Evolutionary conservation across 2,888 invertebrate species (phyloP), one percentile per base, ranked within the genome.

Genomic region (Imbricaverruca yamaguchii): DNA sequence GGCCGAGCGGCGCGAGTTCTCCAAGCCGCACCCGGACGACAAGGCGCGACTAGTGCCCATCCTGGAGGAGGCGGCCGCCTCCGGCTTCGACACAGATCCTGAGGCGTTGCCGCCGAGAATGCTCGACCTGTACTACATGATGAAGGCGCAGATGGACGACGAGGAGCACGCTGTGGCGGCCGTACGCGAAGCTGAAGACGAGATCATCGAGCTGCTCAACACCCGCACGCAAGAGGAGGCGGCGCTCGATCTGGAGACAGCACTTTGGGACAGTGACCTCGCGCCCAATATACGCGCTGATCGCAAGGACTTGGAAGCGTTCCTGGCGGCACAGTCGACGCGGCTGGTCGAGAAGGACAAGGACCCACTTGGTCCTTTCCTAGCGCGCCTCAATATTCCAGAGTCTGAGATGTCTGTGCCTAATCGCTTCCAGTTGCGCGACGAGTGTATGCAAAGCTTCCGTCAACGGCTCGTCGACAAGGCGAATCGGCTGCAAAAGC

Each of bases 11-110:
- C 89, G 92, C 69, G 89, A 88, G 80, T 94, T 91, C 84, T 88
- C 89, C 4, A 93, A 93, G 85, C 93, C 94, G 0, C 90, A 91
- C 10, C 87, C 91, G 81, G 90, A 92, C 0, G 93, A 94, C 85
- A 91, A 92, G 84, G 93, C 92, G 0, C 91, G 92, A 10, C 90
- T 78, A 57, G 78, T 90, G 84, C 88, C 93, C 15, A 86, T 89
- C 67, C 93, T 91, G 84, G 89, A 91, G 85, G 91, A 91, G 0
- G 89, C 90, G 8, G 89, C 91, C 83, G 92, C 91, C 0, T 89
- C 89, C 39, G 91, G 91, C 63, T 93, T 93, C 85, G 90, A 91
- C 85, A 91, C 93, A 0, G 91, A 93, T 84, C 90, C 91, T 0
- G 87, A 89, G 18, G 90, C 90, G 0, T 89, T 88, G 57, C 89